Percentiles rank a stretch among this genome's conserved stretches.
These are phyloP conservation scores for Dicaeum eximium DNA, from an alignment of 2,113 vertebrate species.

Conservation along the genomic window DNA sequence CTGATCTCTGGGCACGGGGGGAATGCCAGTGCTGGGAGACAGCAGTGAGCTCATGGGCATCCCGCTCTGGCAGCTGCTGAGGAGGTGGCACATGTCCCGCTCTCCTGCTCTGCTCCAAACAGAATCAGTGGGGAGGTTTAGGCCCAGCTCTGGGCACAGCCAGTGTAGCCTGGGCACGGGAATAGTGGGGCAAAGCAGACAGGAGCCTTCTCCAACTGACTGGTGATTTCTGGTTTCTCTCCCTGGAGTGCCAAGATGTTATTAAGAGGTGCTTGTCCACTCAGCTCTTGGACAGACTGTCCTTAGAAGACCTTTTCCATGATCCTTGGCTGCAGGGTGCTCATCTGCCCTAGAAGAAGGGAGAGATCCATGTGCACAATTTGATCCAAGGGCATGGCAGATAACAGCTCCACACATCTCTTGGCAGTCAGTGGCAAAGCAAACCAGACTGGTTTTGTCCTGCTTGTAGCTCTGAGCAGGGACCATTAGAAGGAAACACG, in stretches of 20 bases:
- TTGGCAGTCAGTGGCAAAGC: too few species aligned
- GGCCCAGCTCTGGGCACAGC: background rate
- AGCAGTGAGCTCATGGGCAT: background rate
- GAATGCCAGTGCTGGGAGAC: background rate
- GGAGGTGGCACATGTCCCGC: background rate
- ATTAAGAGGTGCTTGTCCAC: background rate
- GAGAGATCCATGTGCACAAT: background rate
- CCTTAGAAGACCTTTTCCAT: background rate
- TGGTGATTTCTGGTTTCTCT: accelerated
- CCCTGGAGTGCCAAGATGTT: background rate
- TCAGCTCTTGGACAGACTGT: accelerated
- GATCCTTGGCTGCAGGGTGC: background rate
- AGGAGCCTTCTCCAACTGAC: background rate
- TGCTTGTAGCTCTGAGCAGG: too few species aligned
- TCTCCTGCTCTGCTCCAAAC: background rate
- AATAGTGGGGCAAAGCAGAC: background rate
- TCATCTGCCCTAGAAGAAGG: background rate
- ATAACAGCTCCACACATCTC: too few species aligned
- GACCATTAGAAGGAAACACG: too few species aligned
- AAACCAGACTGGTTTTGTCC: too few species aligned
- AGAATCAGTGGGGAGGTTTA: accelerated
- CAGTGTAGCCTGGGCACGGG: background rate
- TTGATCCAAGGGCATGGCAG: too few species aligned
- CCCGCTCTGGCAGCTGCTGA: background rate
- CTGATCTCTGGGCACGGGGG: background rate